A percentile compares a stretch with the other conserved stretches of the same genome.
Conservation (phyloP, 2,888 invertebrate species). For the Tenthredo amoena region DNA sequence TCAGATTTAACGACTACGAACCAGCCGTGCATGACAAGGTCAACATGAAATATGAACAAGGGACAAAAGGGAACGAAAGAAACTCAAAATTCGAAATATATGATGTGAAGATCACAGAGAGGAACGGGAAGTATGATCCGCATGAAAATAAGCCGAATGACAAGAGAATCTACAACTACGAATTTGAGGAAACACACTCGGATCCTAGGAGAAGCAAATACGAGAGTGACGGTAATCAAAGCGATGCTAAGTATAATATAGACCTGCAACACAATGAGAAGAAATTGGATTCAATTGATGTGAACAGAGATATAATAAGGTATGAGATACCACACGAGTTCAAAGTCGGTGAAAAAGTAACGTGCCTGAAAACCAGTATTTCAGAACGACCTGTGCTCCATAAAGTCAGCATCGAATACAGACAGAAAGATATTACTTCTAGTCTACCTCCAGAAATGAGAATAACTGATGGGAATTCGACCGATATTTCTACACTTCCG, state of each 20-base stretch:
- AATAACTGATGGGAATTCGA: constrained; percentile 79
- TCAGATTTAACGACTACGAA: constrained; percentile 71
- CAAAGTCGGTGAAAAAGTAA: constrained; percentile 78
- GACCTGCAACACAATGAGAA: constrained; percentile 62
- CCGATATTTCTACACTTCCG: constrained; percentile 75
- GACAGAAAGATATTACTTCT: constrained; percentile 71
- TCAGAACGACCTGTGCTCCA: constrained; percentile 77
- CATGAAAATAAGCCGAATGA: constrained; percentile 59
- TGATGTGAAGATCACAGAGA: constrained; percentile 38
- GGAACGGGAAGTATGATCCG: constrained; percentile 40
- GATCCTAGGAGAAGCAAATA: constrained; percentile 71
- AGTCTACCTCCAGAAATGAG: constrained; percentile 77
- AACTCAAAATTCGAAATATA: constrained; percentile 48
- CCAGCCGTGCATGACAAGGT: constrained; percentile 60
- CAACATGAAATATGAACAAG: constrained; percentile 61
- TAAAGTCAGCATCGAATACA: constrained; percentile 79
- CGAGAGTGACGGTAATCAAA: constrained; percentile 63
- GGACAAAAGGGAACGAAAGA: constrained; percentile 51
- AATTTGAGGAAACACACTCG: constrained; percentile 69
- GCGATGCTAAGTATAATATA: constrained; percentile 61
- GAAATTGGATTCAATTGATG: constrained; percentile 59
- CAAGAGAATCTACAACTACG: constrained; percentile 69
- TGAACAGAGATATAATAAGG: constrained; percentile 65
- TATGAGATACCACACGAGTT: constrained; percentile 76
- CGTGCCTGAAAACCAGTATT: constrained; percentile 74